Evolutionary conservation across 2,888 invertebrate species (phyloP).

Genomic region (Chaetoderma sp.): DNA sequence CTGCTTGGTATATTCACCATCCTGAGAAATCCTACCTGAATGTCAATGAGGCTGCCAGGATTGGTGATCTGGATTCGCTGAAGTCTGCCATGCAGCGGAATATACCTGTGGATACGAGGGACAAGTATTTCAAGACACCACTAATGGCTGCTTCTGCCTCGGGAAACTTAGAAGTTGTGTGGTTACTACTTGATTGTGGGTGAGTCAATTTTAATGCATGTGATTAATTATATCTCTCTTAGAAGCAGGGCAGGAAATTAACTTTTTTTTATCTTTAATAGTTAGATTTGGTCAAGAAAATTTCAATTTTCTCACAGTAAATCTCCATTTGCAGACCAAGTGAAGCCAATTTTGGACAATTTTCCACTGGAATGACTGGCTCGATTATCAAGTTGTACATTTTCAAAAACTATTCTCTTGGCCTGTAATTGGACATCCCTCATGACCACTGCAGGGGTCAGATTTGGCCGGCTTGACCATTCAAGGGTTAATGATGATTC

Average conservation of each 20-base stretch:
- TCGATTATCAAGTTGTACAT: too few species aligned
- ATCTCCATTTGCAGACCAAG: too few species aligned
- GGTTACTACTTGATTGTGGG: conserved; percentile 66
- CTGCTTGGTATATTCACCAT: conserved; percentile 68
- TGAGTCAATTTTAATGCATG: conserved; percentile 37
- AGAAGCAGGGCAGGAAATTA: not conserved
- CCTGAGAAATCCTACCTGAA: conserved; percentile 64
- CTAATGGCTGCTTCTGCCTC: conserved; percentile 66
- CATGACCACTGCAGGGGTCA: too few species aligned
- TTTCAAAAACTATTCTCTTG: too few species aligned
- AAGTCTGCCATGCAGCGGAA: conserved; percentile 61
- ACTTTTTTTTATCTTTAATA: too few species aligned
- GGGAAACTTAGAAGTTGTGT: conserved; percentile 64
- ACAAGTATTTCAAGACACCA: conserved; percentile 69
- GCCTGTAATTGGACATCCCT: too few species aligned
- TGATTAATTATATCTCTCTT: not conserved
- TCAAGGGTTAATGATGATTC: too few species aligned
- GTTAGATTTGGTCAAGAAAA: not conserved
- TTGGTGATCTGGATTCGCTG: conserved; percentile 64
- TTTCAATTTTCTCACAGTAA: too few species aligned
- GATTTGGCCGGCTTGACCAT: too few species aligned
- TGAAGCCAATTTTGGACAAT: too few species aligned
- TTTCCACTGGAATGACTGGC: too few species aligned
- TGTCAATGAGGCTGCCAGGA: conserved; percentile 67
- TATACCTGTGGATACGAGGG: conserved; percentile 61